These are phyloP conservation scores for Terrapene triunguis DNA, from an alignment of 2,113 vertebrate species.

Conservation along the genomic window DNA sequence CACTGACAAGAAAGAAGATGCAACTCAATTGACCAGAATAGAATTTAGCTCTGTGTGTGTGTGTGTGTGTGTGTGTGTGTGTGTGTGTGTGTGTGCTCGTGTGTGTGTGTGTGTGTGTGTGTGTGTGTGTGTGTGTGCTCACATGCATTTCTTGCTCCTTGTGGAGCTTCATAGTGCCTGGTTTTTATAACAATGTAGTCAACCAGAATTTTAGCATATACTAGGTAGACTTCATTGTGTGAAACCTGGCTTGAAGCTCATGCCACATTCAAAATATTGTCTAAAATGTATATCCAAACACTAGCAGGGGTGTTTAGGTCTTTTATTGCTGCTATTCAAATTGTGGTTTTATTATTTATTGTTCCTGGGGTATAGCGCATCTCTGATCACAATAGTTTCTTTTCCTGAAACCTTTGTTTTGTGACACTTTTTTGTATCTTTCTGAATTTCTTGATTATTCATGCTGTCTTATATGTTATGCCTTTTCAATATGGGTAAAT, in stretches of 20 bases:
- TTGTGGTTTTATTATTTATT: neutral
- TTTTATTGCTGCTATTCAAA: slow-evolving; percentile 13
- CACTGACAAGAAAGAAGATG: neutral
- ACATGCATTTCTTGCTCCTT: slow-evolving; percentile 52
- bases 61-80: too few species aligned
- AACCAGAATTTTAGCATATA: slow-evolving; percentile 19
- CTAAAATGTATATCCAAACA: neutral
- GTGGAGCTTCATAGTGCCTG: slow-evolving; percentile 22
- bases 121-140: neutral
- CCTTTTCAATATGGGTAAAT: slow-evolving; percentile 60
- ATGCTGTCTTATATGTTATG: slow-evolving; percentile 59
- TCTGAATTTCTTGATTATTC: slow-evolving; percentile 67
- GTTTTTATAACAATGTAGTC: slow-evolving; percentile 45
- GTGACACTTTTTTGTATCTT: slow-evolving; percentile 68
- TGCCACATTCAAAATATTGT: neutral
- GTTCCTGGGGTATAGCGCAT: slow-evolving; percentile 8
- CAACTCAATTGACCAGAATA: neutral
- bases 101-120: neutral
- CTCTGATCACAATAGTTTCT: slow-evolving; percentile 41
- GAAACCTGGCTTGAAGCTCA: slow-evolving; percentile 1
- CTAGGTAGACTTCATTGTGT: neutral
- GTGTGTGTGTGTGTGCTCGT: too few species aligned
- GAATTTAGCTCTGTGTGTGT: neutral
- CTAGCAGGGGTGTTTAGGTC: neutral
- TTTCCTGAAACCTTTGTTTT: slow-evolving; percentile 70